Evolutionary conservation across 2,888 invertebrate species (phyloP).

Genomic region (Eilema depressum): DNA sequence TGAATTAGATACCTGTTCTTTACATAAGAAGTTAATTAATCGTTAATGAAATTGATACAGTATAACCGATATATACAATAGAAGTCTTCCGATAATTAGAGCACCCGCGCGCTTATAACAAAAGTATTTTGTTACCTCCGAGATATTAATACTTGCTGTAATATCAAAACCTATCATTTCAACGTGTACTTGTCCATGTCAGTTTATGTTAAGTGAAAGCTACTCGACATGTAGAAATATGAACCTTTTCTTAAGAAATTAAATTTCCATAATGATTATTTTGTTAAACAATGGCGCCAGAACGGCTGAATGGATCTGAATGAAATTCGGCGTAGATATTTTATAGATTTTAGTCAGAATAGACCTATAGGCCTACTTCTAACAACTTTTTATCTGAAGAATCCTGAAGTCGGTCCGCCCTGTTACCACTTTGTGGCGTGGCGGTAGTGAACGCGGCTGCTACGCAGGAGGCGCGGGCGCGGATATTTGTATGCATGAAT

Average conservation of each 20-base stretch:
- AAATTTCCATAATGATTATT: conserved; percentile 15
- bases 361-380: too few relatives aligned
- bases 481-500: too few relatives aligned
- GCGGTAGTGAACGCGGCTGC: too few relatives aligned
- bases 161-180: conserved; percentile 37
- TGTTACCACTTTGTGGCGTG: too few relatives aligned
- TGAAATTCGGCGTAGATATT: too few relatives aligned
- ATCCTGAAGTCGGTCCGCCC: too few relatives aligned
- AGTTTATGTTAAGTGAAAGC: conserved; percentile 39
- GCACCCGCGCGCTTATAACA: conserved; percentile 25
- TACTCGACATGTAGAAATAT: conserved; percentile 47
- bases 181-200: conserved; percentile 45
- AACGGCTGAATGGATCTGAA: too few relatives aligned
- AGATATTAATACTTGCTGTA: conserved; percentile 25
- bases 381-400: too few relatives aligned
- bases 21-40: neutral
- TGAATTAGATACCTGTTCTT: neutral
- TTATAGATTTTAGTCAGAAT: too few relatives aligned
- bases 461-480: too few relatives aligned
- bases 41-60: neutral
- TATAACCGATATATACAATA: conserved; percentile 36
- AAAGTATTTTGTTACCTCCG: conserved; percentile 40
- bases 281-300: neutral
- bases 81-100: conserved; percentile 40
- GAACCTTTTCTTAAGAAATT: conserved; percentile 45